These are phyloP conservation scores for Pteruthius melanotis DNA, from an alignment of 2,113 vertebrate species.

Conservation along the genomic window DNA sequence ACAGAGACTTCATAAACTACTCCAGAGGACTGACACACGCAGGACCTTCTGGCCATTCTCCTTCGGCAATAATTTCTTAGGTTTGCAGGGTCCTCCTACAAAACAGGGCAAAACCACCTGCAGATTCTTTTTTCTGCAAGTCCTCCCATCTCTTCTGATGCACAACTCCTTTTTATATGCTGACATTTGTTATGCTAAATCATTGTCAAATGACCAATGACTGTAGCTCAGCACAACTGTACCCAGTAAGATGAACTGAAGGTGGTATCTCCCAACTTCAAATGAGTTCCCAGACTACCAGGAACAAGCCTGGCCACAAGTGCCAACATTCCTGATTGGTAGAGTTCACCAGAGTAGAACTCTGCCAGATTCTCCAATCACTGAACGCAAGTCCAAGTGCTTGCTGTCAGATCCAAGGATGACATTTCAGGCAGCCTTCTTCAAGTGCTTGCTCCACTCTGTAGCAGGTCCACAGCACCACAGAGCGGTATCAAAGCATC, in stretches of 20 bases:
- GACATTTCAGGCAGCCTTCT: background rate
- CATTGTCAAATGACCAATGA: background rate
- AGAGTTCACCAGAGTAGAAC: background rate
- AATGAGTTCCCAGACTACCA: background rate
- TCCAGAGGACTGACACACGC: background rate
- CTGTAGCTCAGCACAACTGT: background rate
- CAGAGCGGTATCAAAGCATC: rapidly evolving
- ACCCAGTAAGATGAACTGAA: background rate
- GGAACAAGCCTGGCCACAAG: background rate
- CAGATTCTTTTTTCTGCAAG: background rate
- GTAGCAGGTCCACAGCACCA: background rate
- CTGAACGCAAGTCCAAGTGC: background rate
- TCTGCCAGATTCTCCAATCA: background rate
- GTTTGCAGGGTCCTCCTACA: background rate
- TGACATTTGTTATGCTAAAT: background rate
- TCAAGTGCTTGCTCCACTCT: background rate
- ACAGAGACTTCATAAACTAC: background rate
- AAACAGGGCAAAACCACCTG: background rate
- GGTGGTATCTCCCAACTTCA: background rate
- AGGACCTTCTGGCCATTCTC: background rate
- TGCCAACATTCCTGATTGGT: background rate
- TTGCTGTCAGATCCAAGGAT: background rate
- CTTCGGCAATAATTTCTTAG: background rate
- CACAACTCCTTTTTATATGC: background rate
- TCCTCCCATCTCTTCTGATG: background rate